Base-by-base conservation (phyloP, 1,140 invertebrate genomes). In the Lutraria rhynchaena region DNA sequence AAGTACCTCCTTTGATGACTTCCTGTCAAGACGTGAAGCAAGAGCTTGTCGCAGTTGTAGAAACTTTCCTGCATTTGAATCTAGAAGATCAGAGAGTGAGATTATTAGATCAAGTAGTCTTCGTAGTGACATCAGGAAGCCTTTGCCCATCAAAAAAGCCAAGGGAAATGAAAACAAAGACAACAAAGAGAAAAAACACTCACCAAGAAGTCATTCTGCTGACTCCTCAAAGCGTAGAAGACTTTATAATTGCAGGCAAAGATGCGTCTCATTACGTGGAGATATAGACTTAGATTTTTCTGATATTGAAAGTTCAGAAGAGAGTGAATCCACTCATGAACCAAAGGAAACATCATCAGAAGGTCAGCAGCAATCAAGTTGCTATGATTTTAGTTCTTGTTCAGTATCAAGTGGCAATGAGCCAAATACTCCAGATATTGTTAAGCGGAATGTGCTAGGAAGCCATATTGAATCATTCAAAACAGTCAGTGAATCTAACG, bases 271-370 rank as follows among this genome's bases (percentile, higher is more conserved):
- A 61, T 27, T 22, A 57, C 7, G 33, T 41, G 15, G 15, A 7
- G 37, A 41, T 15, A 5, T 41, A 7, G 37, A 41, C 15, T 46
- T 31, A 29, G 63, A 37, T 27, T 67, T 67, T 19, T 67, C 63
- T 22, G 63, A 67, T 31, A 67, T 67, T 49, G 63, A 67, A 41
- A 67, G 63, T 44, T 67, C 63, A 31, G 63, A 67, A 24, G 63
- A 67, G 49, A 67, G 63, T 67, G 63, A 67, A 24, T 67, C 63
- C n/a, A 67, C 63, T 13, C 63, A 49, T 27, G 63, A 67, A 19
- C 63, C 63, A 1, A 67, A 67, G 49, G 63, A 67, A 46, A 67
- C 37, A 19, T 67, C 63, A 11, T 67, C 63, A 35, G 63, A 67
- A 49, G 27, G 22, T 11, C 41, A 41, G 5, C 63, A 31, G 31